A percentile compares a stretch with the other conserved stretches of the same genome.
These are phyloP conservation scores for Acyrthosiphon pisum DNA, from an alignment of 1,140 invertebrate genomes.

Conservation along the genomic window DNA sequence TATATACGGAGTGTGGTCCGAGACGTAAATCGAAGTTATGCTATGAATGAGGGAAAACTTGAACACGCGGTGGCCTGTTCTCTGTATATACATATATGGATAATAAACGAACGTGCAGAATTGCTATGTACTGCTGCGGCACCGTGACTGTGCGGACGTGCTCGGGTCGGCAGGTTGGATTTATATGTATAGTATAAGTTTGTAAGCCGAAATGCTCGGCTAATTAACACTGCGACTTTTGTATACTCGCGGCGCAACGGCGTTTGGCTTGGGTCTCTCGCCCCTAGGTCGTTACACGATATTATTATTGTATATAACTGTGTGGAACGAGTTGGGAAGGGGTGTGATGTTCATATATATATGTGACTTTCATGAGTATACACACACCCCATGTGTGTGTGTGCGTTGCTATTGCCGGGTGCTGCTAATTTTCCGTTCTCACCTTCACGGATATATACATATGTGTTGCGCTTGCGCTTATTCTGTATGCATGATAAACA, in stretches of 20 bases:
- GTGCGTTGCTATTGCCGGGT: not conserved
- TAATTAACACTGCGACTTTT: slow-evolving; percentile 50
- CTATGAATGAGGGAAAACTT: not conserved
- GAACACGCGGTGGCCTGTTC: not conserved
- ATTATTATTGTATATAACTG: not conserved
- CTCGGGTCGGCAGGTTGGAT: not conserved
- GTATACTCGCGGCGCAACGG: not conserved
- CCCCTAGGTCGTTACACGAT: not conserved
- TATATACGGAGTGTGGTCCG: not conserved
- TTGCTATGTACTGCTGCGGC: not conserved
- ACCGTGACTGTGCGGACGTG: not conserved
- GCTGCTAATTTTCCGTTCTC: slow-evolving; percentile 4
- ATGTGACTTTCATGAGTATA: not conserved
- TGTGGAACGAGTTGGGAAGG: not conserved
- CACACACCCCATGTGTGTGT: not conserved
- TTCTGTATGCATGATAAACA: not conserved
- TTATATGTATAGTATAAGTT: not conserved
- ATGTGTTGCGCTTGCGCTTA: not conserved
- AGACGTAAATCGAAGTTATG: not conserved
- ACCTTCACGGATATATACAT: not conserved
- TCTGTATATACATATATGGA: not conserved
- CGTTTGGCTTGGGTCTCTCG: not conserved
- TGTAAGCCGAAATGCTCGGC: slow-evolving; percentile 40
- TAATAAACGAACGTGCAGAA: not conserved
- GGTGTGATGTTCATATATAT: not conserved